A percentile compares a stretch with the other conserved stretches of the same genome.
Evolutionary conservation across 2,113 vertebrate species (phyloP).

Genomic region (Oncorhynchus keta): DNA sequence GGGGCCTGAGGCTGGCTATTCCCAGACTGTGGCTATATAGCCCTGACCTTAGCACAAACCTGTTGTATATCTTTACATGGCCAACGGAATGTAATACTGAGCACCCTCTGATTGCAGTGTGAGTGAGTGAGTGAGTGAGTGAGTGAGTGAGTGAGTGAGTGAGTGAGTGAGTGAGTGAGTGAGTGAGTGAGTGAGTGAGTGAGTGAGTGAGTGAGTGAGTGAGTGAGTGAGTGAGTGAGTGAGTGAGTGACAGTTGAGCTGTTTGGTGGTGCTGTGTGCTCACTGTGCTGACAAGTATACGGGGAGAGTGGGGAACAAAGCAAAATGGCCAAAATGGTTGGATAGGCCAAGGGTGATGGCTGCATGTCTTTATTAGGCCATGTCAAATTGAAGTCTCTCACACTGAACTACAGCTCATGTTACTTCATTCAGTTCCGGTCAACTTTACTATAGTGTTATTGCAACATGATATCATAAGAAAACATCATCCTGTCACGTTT

Average conservation of each 20-base stretch:
- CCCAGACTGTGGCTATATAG: constrained; percentile 11
- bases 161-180: constrained; percentile 5
- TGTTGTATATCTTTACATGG: constrained; percentile 58
- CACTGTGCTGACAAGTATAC: not conserved
- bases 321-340: not conserved
- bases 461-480: too few relatives aligned
- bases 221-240: not conserved
- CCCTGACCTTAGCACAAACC: constrained; percentile 10
- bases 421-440: too few relatives aligned
- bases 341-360: not conserved
- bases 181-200: constrained; percentile 8
- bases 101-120: not conserved
- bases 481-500: too few relatives aligned
- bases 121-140: constrained; percentile 13
- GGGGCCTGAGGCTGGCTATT: constrained; percentile 17
- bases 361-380: not conserved
- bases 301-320: not conserved
- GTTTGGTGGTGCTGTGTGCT: not conserved
- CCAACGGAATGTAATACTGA: constrained; percentile 22
- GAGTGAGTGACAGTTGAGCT: constrained; percentile 7
- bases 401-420: not conserved
- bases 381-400: not conserved
- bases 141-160: not conserved
- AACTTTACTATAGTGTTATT: too few relatives aligned
- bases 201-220: constrained; percentile 7